A percentile compares a stretch with the other conserved stretches of the same genome.
Conservation (phyloP, 2,888 invertebrate genomes). For the Entomobrya multifasciata region DNA sequence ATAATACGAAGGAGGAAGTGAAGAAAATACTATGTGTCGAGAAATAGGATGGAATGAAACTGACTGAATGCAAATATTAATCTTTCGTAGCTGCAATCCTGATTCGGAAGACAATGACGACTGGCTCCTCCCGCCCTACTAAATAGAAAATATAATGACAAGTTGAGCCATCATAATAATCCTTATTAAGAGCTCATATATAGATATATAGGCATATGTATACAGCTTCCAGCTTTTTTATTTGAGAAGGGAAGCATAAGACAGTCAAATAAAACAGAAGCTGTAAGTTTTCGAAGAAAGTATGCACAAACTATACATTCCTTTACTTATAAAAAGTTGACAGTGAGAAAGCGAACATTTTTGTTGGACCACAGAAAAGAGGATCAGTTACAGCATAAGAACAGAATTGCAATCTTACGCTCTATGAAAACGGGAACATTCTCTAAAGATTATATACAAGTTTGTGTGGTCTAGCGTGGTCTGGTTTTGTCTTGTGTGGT, state of each 20-base stretch:
- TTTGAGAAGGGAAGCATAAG: neutral
- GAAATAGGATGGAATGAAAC: no score
- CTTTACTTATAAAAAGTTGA: neutral
- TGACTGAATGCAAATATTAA: constrained; percentile 40
- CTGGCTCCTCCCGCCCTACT: neutral
- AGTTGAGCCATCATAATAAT: constrained; percentile 55
- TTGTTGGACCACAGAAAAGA: constrained; percentile 1
- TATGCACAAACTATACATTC: neutral
- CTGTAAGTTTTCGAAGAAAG: neutral
- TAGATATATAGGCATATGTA: no score
- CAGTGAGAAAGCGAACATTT: constrained; percentile 30
- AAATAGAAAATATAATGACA: constrained; percentile 53
- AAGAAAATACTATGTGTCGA: neutral
- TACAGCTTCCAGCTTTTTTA: neutral
- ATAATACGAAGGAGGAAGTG: neutral
- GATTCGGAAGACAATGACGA: neutral
- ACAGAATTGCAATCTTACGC: neutral
- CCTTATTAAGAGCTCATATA: constrained; percentile 52
- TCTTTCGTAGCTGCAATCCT: neutral
- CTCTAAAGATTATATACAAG: constrained; percentile 49
- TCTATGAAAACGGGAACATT: constrained; percentile 20
- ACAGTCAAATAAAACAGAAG: constrained; percentile 26
- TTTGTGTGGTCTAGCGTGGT: constrained; percentile 36
- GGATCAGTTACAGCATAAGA: constrained; percentile 30
- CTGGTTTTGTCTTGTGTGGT: neutral